Percentiles rank a stretch among this genome's conserved stretches.
Evolutionary conservation across 2,797 vertebrate genomes (phyloP).

Genomic region (Gastrophryne carolinensis): DNA sequence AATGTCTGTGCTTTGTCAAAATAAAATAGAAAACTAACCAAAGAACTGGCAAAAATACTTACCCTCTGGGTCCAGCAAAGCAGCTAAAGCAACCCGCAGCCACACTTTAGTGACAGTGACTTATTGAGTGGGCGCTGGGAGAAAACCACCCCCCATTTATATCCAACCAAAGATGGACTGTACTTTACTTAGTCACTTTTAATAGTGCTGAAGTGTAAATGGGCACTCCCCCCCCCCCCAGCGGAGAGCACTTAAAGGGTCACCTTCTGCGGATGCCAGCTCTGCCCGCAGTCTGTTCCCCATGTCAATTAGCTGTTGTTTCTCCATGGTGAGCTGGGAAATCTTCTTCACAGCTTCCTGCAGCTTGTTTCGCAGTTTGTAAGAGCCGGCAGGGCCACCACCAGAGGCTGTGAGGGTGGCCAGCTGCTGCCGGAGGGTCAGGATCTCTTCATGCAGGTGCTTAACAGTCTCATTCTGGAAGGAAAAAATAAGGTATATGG

Average conservation of each 20-base stretch:
- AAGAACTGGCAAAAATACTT: too few relatives aligned
- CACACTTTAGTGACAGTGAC: too few relatives aligned
- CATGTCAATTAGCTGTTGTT: slow-evolving; percentile 82
- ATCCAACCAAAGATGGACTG: too few relatives aligned
- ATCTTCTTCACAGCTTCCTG: slow-evolving; percentile 75
- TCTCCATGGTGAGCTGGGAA: slow-evolving; percentile 74
- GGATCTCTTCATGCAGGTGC: slow-evolving; percentile 63
- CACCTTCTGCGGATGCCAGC: slow-evolving; percentile 60
- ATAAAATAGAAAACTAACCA: too few relatives aligned
- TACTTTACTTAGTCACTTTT: too few relatives aligned
- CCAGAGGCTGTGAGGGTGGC: slow-evolving; percentile 7
- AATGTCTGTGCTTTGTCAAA: too few relatives aligned
- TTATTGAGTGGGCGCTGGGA: too few relatives aligned
- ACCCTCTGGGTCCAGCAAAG: too few relatives aligned
- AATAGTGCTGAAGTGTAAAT: background rate
- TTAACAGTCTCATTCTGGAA: slow-evolving; percentile 34
- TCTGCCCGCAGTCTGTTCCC: slow-evolving; percentile 80
- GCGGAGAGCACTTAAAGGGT: too few relatives aligned
- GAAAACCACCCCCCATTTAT: too few relatives aligned
- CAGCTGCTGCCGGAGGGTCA: slow-evolving; percentile 58
- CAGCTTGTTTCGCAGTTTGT: slow-evolving; percentile 67
- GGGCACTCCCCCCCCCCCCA: background rate
- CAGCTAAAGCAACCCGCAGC: too few relatives aligned
- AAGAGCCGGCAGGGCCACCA: slow-evolving; percentile 12
- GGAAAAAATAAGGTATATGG: slow-evolving; percentile 1